phyloP scores from a whole-genome alignment of 1,140 invertebrate species.

The Drosophila insularis region DNA sequence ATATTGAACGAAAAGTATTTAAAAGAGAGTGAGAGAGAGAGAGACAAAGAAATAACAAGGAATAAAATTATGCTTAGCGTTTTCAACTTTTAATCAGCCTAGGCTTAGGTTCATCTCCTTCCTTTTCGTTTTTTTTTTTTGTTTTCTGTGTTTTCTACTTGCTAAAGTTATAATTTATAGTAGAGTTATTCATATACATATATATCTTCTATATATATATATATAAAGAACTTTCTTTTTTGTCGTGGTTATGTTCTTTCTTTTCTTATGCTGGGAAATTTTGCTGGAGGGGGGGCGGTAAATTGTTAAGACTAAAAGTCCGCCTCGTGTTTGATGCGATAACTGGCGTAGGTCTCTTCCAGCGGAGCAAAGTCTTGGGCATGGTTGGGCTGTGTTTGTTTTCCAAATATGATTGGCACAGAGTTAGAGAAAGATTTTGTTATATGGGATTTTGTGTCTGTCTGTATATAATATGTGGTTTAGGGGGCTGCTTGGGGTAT shows the following conservation, averaged over 20 bases:
- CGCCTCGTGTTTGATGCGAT: constrained; percentile 81
- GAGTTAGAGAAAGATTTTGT: constrained; percentile 45
- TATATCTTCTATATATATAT: background rate
- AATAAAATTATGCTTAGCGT: constrained; percentile 58
- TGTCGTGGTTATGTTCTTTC: constrained; percentile 4
- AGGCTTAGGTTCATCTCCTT: constrained; percentile 6
- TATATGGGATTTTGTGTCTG: constrained; percentile 31
- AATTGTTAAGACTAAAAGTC: constrained; percentile 59
- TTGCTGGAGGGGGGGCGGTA: background rate
- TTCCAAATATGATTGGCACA: constrained; percentile 71
- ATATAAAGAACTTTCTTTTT: constrained; percentile 11
- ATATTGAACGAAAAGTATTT: constrained; percentile 54
- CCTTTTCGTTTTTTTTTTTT: constrained; percentile 6
- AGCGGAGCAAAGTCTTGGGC: constrained; percentile 75
- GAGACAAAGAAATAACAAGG: constrained; percentile 27
- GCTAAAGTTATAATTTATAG: constrained; percentile 2
- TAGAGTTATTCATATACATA: background rate
- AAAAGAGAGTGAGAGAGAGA: constrained; percentile 7
- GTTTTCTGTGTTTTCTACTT: background rate
- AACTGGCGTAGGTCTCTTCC: constrained; percentile 81
- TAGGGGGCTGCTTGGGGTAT: constrained; percentile 16
- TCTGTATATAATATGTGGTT: constrained; percentile 35
- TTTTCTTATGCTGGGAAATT: background rate
- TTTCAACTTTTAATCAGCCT: background rate
- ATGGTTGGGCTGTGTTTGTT: constrained; percentile 60